Evolutionary conservation across 2,113 vertebrate genomes (phyloP), one percentile per base, ranked within the genome.

Genomic region (Corythornis madagascariensis): DNA sequence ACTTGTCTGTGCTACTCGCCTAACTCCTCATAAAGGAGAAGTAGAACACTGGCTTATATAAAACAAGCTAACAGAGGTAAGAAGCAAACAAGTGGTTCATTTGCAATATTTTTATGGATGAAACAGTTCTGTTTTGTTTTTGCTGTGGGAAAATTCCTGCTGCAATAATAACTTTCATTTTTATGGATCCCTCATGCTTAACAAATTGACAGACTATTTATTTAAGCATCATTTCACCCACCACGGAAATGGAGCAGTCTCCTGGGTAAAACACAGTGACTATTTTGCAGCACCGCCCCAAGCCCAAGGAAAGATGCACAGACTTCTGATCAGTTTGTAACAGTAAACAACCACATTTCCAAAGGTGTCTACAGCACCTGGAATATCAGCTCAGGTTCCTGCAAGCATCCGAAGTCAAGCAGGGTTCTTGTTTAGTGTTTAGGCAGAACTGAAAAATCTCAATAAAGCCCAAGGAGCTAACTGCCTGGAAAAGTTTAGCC

Each of bases 61-160:
- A 93, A 89, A 55, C 31, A 73, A 90, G 83, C 57, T 20, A 31
- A 12, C 17, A 83, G 86, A 93, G 92, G 93, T 93, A 90, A 89
- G 95, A 31, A 61, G 88, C 78, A 89, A 96, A 86, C 89, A 66
- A 92, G 71, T 8, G 31, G 63, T 22, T 89, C 69, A 9, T 69
- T 92, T 74, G 64, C 71, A 61, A 10, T 70, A 35, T 57, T 93
- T 83, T 92, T 79, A 40, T 38, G 69, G 88, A 90, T 83, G 26
- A 53, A 95, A 76, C 47, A 17, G 29, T 48, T 83, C 59, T 90
- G 65, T 45, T 95, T 95, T 94, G 76, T 1, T 96, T 94, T 95
- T 83, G 77, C 87, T 93, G 94, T 96, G 96, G 95, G 93, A 96
- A 97, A 96, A 94, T 93, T 91, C 88, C 87, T 87, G 60, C 80